phyloP scores from a whole-genome alignment of 2,113 vertebrate species.

The Anser brachyrhynchus region DNA sequence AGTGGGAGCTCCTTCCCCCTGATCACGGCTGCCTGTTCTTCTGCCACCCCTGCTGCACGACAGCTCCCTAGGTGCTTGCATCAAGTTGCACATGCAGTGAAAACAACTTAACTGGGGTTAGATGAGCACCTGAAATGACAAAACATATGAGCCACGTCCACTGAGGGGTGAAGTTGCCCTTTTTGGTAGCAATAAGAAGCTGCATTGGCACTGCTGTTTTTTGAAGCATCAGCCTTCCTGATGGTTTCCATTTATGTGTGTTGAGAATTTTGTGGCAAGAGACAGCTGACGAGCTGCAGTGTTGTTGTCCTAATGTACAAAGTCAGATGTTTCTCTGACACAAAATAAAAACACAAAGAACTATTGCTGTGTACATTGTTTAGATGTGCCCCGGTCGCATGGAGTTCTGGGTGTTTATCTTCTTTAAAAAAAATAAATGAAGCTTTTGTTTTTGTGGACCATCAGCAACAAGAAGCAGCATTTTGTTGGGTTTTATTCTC shows the following conservation, averaged over 20 bases:
- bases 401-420: not conserved
- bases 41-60: not conserved
- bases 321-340: not conserved
- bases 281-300: not conserved
- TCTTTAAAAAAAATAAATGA: not conserved
- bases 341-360: not conserved
- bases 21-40: not conserved
- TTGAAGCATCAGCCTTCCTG: not conserved
- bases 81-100: not conserved
- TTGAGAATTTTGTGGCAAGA: not conserved
- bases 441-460: conserved; percentile 1
- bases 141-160: not conserved
- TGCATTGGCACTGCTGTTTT: not conserved
- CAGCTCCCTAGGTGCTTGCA: not conserved
- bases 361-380: not conserved
- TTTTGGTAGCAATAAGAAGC: not conserved
- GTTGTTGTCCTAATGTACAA: not conserved
- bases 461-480: not conserved
- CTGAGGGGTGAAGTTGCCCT: not conserved
- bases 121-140: not conserved
- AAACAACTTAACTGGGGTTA: not conserved
- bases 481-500: conserved; percentile 6
- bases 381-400: not conserved
- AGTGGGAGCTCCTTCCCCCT: not conserved
- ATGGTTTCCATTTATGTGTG: not conserved